Base-by-base conservation (phyloP, 1,140 invertebrate genomes). In the Eupristina koningsbergeri region DNA sequence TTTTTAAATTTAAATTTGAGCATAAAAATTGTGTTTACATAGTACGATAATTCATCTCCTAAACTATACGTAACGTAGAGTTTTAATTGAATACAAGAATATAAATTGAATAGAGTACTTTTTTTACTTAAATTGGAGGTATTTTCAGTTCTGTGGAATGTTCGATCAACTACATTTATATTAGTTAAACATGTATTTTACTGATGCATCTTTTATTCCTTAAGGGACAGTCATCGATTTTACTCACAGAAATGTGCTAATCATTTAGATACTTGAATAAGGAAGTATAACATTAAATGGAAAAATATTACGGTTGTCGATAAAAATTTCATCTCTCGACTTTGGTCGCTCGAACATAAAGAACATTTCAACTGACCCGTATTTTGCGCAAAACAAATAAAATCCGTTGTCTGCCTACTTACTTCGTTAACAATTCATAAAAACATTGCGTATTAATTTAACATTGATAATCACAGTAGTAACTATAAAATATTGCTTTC, bases 131-230 rank as follows among this genome's bases (percentile, higher is more conserved):
- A 19, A 50, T 67, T 13, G 31, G 80, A 82, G 41, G 45, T 76
- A 82, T 76, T 50, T 74, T 76, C 73, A 76, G 73, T 76, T 75
- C 73, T 53, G 39, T 76, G 58, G 80, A 75, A 78, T 81, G 79
- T 29, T 80, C 8, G 29, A 45, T 39, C n/a, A 81, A 67, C 64
- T 77, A 77, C 1, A 34, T 31, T 39, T 36, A 71, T n/a, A 17
- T 61, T 63, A 74, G 17, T 36, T 31, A 61, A 81, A 7, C n/a
- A 3, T 45, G 50, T 15, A n/a, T 41, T 53, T 50, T 22, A 63
- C 58, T 78, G 11, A 53, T 39, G 3, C 29, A 47, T 73, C 79
- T 19, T 31, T 31, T 73, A 41, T 47, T 79, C 8, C 45, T 80
- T 71, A 53, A 0, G 31, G 71, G 58, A 64, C 36, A 74, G 67